phyloP scores from a whole-genome alignment of 2,888 invertebrate genomes.

The Brenthis ino region DNA sequence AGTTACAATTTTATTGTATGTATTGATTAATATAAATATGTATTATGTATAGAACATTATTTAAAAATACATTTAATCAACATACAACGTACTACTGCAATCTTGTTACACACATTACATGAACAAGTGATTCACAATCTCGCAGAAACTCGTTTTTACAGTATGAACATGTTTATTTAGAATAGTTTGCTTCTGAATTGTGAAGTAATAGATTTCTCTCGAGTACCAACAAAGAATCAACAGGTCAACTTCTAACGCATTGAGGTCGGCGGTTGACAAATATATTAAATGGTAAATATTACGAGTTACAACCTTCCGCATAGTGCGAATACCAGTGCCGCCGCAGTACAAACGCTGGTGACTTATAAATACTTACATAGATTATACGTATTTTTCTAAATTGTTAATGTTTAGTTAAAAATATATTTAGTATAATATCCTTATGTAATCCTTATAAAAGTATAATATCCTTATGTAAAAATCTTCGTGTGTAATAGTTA shows the following conservation, averaged over 20 bases:
- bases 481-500: too few relatives aligned
- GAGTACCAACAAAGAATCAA: constrained; percentile 36
- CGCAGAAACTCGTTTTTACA: constrained; percentile 41
- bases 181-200: constrained; percentile 33
- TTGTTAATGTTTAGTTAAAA: too few relatives aligned
- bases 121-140: neutral
- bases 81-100: too few relatives aligned
- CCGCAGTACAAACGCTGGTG: constrained; percentile 48
- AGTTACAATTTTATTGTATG: too few relatives aligned
- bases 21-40: too few relatives aligned
- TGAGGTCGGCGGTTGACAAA: constrained; percentile 36
- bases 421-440: too few relatives aligned
- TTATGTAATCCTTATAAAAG: too few relatives aligned
- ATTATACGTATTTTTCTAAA: constrained; percentile 5
- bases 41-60: too few relatives aligned
- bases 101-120: too few relatives aligned
- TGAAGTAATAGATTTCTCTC: constrained; percentile 37
- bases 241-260: constrained; percentile 40
- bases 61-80: too few relatives aligned
- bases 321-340: constrained; percentile 57
- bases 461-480: too few relatives aligned
- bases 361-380: constrained; percentile 32
- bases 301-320: constrained; percentile 58
- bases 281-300: constrained; percentile 43
- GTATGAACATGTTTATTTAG: constrained; percentile 32